phyloP scores from a whole-genome alignment of 2,888 invertebrate genomes.

The Acleris emargana region DNA sequence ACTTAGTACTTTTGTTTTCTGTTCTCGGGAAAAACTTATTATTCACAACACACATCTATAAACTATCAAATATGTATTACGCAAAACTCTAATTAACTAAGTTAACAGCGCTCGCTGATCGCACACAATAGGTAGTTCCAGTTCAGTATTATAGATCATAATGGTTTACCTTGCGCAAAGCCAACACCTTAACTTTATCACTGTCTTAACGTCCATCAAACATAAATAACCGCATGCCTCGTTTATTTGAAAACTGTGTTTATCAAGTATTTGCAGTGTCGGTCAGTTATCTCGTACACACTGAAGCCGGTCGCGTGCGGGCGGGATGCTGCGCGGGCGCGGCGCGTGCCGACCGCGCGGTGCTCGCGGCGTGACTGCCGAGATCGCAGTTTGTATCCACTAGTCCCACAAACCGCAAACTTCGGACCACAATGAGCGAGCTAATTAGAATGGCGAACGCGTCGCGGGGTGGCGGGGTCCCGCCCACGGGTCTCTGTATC shows the following conservation, averaged over 20 bases:
- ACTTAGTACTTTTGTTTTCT: background rate
- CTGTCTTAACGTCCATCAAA: conserved; percentile 51
- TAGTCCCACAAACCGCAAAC: conserved; percentile 56
- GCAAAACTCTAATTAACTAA: conserved; percentile 14
- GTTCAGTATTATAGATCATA: conserved; percentile 72
- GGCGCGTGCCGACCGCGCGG: conserved; percentile 62
- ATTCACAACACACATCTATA: background rate
- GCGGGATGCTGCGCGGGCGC: conserved; percentile 41
- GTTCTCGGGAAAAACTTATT: background rate
- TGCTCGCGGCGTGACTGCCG: conserved; percentile 66
- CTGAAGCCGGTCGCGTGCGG: conserved; percentile 59
- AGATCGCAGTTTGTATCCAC: conserved; percentile 25
- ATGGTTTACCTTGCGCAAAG: conserved; percentile 77
- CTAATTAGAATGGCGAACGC: conserved; percentile 81
- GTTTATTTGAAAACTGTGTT: conserved; percentile 56
- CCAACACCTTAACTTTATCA: conserved; percentile 62
- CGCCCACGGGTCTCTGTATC: conserved; percentile 81
- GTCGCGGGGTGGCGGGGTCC: conserved; percentile 65
- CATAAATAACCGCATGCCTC: conserved; percentile 61
- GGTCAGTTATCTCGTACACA: conserved; percentile 77
- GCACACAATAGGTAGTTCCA: conserved; percentile 62
- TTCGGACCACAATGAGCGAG: conserved; percentile 80
- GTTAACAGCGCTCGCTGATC: conserved; percentile 20
- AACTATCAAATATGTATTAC: conserved; percentile 2
- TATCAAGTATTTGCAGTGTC: conserved; percentile 68